Percentiles rank a stretch among this genome's conserved stretches.
Conservation (phyloP, 2,113 vertebrate genomes). For the Protobothrops mucrosquamatus region DNA sequence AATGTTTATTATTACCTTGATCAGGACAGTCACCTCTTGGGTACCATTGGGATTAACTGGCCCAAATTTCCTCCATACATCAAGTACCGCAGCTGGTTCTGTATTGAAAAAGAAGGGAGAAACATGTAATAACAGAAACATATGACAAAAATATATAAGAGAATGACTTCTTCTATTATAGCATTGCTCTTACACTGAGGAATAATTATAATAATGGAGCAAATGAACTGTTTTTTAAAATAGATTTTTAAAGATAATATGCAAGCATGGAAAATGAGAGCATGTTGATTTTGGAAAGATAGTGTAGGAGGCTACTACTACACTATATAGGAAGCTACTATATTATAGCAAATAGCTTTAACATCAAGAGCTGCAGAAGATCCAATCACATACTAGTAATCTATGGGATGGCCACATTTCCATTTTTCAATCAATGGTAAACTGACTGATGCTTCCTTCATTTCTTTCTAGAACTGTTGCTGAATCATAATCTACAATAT, state of each 20-base stretch:
- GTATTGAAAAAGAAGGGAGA: background rate
- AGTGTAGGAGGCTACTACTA: background rate
- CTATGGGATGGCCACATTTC: background rate
- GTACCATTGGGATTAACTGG: constrained; percentile 7
- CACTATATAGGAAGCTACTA: background rate
- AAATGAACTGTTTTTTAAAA: background rate
- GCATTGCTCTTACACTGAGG: background rate
- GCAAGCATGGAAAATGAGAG: background rate
- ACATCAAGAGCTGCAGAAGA: background rate
- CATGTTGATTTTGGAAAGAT: background rate
- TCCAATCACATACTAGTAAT: background rate
- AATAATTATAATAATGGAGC: background rate
- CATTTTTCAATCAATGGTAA: background rate
- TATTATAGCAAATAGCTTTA: background rate
- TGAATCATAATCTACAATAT: background rate
- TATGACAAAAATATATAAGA: background rate
- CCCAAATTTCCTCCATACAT: constrained; percentile 57
- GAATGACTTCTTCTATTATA: background rate
- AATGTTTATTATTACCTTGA: constrained; percentile 50
- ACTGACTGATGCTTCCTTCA: background rate
- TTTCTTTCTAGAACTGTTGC: background rate
- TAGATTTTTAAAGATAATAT: background rate
- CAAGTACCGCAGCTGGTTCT: constrained; percentile 42
- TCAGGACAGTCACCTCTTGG: constrained; percentile 58
- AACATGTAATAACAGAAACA: background rate